Base-by-base conservation (phyloP, 1,140 invertebrate genomes). In the Sesamia nonagrioides region DNA sequence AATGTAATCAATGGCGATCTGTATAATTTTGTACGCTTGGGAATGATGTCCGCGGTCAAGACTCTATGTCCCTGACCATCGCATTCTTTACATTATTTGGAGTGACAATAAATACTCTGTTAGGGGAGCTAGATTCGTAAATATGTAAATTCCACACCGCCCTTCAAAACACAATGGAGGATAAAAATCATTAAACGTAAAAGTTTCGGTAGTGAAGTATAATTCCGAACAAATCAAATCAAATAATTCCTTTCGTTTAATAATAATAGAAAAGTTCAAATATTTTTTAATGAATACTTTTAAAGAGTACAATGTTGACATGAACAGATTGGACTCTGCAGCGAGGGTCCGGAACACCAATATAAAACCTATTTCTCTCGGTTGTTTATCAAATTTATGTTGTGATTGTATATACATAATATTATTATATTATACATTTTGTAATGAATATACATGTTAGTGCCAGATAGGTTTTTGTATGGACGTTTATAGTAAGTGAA, bases 401-500 rank as follows among this genome's bases (percentile, higher is more conserved):
- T 93, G 92, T 94, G 92, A 94, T 92, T 93, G 93, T 94, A 93
- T 88, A 92, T 92, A 92, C 84, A 92, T 90, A 89, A 89, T 90
- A 88, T 83, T 77, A 84, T 78, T 87, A 88, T 90, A 91, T 87
- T 94, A 93, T 94, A 94, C 90, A 94, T 94, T 94, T 94, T 94
- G 87, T 94, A 94, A 93, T 89, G 84, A 83, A 91, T 93, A 94
- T 94, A 94, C 93, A 92, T 92, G 87, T 92, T 93, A 94, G 93
- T 94, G 92, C 91, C 92, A 93, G 93, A 90, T 93, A 93, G 89
- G 88, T 86, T 93, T 91, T 94, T 94, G 90, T 94, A 94, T 92
- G 90, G 80, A 89, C 81, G 90, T 93, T 91, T 92, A 91, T 87
- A 86, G 80, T 88, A 84, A 87, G 84, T 40, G 80, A 15, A 78